phyloP scores from a whole-genome alignment of 2,113 vertebrate species.

The Albula glossodonta region DNA sequence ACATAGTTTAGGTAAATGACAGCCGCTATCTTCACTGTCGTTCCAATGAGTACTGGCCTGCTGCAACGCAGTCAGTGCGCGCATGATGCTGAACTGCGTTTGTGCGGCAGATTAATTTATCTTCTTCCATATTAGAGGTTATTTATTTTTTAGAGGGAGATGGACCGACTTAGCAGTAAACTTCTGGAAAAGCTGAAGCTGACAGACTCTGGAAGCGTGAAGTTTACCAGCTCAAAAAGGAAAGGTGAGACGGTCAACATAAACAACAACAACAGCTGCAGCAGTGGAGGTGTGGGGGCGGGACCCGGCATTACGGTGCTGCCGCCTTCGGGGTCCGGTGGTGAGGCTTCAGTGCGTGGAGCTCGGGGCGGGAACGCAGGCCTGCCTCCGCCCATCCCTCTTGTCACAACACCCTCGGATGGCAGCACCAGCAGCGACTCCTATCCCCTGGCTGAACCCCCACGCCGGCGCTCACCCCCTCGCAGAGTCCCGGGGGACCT shows the following conservation, averaged over 20 bases:
- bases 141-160: slow-evolving; percentile 44
- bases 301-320: slow-evolving; percentile 60
- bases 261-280: slow-evolving; percentile 69
- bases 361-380: slow-evolving; percentile 57
- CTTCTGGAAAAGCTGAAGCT: slow-evolving; percentile 80
- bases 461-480: slow-evolving; percentile 66
- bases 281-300: slow-evolving; percentile 21
- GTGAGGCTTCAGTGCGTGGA: slow-evolving; percentile 58
- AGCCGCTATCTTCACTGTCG: slow-evolving; percentile 31
- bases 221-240: slow-evolving; percentile 78
- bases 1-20: slow-evolving; percentile 12
- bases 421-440: slow-evolving; percentile 39
- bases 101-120: slow-evolving; percentile 35
- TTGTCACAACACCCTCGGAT: slow-evolving; percentile 45
- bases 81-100: slow-evolving; percentile 57
- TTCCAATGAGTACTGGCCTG: slow-evolving; percentile 35
- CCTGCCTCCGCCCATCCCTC: slow-evolving; percentile 38
- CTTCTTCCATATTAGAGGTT: slow-evolving; percentile 11
- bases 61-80: slow-evolving; percentile 45
- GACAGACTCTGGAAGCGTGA: slow-evolving; percentile 80
- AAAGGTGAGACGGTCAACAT: slow-evolving; percentile 73
- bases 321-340: slow-evolving; percentile 50
- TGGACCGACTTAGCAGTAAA: slow-evolving; percentile 83
- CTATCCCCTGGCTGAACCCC: slow-evolving; percentile 59
- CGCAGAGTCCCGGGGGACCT: slow-evolving; percentile 55